Conservation (phyloP, 2,113 vertebrate species). For the Ophiodon elongatus region DNA sequence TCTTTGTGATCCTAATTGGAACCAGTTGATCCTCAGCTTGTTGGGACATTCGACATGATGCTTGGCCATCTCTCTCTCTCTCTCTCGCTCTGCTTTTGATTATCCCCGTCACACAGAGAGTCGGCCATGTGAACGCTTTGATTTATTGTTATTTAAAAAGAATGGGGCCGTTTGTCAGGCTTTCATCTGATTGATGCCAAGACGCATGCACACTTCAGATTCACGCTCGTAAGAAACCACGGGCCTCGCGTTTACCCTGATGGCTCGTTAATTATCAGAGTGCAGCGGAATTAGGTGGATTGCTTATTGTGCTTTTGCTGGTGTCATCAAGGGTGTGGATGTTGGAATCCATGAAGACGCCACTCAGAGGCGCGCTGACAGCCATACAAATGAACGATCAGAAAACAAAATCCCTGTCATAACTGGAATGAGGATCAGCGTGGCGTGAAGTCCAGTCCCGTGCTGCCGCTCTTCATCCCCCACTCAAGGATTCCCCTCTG, state of each 20-base stretch:
- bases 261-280: conserved; percentile 59
- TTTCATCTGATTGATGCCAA: conserved; percentile 67
- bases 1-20: conserved; percentile 72
- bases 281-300: conserved; percentile 49
- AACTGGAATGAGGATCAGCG: conserved; percentile 27
- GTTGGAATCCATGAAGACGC: conserved; percentile 37
- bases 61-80: conserved; percentile 60
- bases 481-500: conserved; percentile 29
- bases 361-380: conserved; percentile 40
- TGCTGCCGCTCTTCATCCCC: conserved; percentile 44
- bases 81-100: conserved; percentile 68
- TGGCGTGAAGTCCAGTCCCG: conserved; percentile 50
- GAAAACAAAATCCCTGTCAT: conserved; percentile 25
- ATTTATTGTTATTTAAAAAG: conserved; percentile 73
- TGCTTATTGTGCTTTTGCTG: conserved; percentile 34
- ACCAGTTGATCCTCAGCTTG: conserved; percentile 70
- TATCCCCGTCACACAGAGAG: conserved; percentile 60
- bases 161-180: conserved; percentile 58
- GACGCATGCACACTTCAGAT: conserved; percentile 57
- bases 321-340: conserved; percentile 19
- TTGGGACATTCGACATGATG: conserved; percentile 65
- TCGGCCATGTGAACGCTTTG: conserved; percentile 57
- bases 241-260: conserved; percentile 36
- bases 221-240: conserved; percentile 43
- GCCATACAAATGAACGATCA: conserved; percentile 34